Conservation (phyloP, 2,888 invertebrate species). For the Linnaemya tessellans region DNA sequence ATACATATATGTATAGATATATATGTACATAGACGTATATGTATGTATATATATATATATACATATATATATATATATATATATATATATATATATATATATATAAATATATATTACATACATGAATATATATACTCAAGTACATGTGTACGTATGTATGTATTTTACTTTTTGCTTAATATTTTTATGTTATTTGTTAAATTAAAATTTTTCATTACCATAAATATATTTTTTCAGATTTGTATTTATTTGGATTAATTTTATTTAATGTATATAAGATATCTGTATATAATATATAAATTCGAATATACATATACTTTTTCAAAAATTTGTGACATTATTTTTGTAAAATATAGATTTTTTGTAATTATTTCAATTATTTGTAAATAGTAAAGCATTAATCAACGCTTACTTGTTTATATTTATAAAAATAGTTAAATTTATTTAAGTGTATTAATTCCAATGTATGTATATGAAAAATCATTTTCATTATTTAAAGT, state of each 20-base stretch:
- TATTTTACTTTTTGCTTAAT: not conserved
- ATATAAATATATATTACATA: not conserved
- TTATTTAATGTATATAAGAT: slow-evolving; percentile 43
- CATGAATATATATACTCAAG: not conserved
- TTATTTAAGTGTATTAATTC: slow-evolving; percentile 43
- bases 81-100: not conserved
- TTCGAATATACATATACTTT: slow-evolving; percentile 48
- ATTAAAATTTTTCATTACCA: slow-evolving; percentile 27
- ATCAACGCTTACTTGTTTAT: slow-evolving; percentile 58
- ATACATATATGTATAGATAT: slow-evolving; percentile 28
- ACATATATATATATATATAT: slow-evolving; percentile 12
- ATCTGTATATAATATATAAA: slow-evolving; percentile 69
- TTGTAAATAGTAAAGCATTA: slow-evolving; percentile 71
- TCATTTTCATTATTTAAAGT: too few relatives aligned
- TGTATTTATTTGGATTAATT: slow-evolving; percentile 43
- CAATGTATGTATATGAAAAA: slow-evolving; percentile 3
- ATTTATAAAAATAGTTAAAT: slow-evolving; percentile 73
- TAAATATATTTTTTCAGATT: slow-evolving; percentile 36
- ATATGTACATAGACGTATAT: too few relatives aligned
- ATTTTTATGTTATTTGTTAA: slow-evolving; percentile 29
- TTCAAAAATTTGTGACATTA: slow-evolving; percentile 66
- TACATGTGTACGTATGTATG: not conserved
- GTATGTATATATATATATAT: slow-evolving; percentile 31
- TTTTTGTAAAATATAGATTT: slow-evolving; percentile 59
- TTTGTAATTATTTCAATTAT: slow-evolving; percentile 66